phyloP scores from a whole-genome alignment of 2,113 vertebrate species.

The Zosterops borbonicus region DNA sequence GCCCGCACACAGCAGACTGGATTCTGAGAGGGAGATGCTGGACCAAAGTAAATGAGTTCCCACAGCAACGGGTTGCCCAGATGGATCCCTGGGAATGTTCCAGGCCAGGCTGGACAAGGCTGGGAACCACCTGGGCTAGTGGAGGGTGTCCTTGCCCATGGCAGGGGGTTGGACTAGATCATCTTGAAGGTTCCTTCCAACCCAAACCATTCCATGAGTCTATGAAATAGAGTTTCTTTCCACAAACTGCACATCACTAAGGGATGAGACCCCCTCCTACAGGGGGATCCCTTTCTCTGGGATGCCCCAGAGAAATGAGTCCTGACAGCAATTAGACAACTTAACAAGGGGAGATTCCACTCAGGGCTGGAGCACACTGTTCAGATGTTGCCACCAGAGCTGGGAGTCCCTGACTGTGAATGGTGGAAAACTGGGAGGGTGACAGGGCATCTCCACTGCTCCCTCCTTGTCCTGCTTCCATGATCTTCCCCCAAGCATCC shows the following conservation, averaged over 20 bases:
- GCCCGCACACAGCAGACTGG: neutral
- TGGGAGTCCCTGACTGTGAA: accelerated
- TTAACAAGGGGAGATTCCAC: neutral
- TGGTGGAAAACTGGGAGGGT: neutral
- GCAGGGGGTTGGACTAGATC: neutral
- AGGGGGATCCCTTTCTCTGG: no score
- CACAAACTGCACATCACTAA: neutral
- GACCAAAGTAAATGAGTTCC: neutral
- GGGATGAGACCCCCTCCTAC: neutral
- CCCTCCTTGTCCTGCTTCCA: neutral
- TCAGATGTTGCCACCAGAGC: neutral
- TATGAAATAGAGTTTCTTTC: neutral
- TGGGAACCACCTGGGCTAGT: neutral
- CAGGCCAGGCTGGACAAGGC: neutral
- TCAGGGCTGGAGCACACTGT: neutral
- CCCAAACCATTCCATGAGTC: no score
- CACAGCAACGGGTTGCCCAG: neutral
- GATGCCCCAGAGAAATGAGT: neutral
- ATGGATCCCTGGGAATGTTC: neutral
- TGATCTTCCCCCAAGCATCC: neutral
- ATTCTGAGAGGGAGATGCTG: neutral
- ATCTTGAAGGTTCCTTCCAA: neutral
- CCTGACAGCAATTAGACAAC: neutral
- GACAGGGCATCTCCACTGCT: neutral
- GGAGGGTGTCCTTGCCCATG: neutral